These are phyloP conservation scores for Branchellion lobata DNA, from an alignment of 2,888 invertebrate species.

Conservation along the genomic window DNA sequence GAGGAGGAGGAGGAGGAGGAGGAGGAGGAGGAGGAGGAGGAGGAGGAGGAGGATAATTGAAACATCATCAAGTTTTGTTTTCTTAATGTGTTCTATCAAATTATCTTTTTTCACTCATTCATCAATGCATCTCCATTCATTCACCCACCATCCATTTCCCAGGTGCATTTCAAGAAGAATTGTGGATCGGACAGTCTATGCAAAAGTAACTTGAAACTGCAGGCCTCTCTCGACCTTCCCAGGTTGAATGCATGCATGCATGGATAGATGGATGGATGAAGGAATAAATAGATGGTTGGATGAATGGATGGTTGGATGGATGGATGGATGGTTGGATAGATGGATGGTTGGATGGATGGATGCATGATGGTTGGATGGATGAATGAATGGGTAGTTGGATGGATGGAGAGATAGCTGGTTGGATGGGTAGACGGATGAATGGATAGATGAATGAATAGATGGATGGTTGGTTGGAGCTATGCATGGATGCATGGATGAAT, in stretches of 20 bases:
- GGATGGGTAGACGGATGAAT: too few relatives aligned
- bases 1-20: neutral
- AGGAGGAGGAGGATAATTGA: neutral
- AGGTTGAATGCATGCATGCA: neutral
- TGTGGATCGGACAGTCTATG: slow-evolving; percentile 55
- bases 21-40: neutral
- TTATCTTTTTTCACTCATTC: neutral
- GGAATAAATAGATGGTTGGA: too few relatives aligned
- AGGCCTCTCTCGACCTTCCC: slow-evolving; percentile 13
- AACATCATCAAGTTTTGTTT: neutral
- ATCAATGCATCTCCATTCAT: neutral
- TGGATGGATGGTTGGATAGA: neutral
- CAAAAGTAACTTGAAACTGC: slow-evolving; percentile 45
- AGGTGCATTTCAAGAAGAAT: slow-evolving; percentile 49
- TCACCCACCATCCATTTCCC: neutral
- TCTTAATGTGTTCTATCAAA: neutral
- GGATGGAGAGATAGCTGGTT: too few relatives aligned
- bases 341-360: too few relatives aligned
- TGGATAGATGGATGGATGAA: too few relatives aligned
- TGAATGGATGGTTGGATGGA: neutral
- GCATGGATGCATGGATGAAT: too few relatives aligned
- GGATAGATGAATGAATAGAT: too few relatives aligned
- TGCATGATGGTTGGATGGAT: too few relatives aligned
- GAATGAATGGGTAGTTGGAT: too few relatives aligned
- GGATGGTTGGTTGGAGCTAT: too few relatives aligned